These are phyloP conservation scores for Achatina immaculata DNA, from an alignment of 1,140 invertebrate species.

Conservation along the genomic window DNA sequence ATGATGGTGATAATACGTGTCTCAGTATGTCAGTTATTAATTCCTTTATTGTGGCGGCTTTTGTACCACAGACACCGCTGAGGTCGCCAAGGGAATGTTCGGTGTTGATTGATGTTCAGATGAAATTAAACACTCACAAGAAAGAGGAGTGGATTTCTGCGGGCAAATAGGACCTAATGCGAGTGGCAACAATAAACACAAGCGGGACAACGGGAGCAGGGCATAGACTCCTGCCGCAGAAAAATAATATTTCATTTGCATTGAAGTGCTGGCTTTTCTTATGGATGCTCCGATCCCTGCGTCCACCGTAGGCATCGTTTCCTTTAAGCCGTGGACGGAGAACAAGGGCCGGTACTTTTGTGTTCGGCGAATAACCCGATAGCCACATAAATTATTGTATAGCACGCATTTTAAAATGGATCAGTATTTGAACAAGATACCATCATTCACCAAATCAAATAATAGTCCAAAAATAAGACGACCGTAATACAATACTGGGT, in stretches of 20 bases:
- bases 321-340: no score
- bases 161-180: not conserved
- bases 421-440: not conserved
- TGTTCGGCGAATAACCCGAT: not conserved
- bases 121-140: conserved; percentile 7
- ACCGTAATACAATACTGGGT: not conserved
- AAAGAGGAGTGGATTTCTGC: not conserved
- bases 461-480: not conserved
- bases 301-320: no score
- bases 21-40: not conserved
- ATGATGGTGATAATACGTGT: not conserved
- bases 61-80: not conserved
- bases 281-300: no score
- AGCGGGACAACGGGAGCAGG: no score
- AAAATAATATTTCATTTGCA: conserved; percentile 19
- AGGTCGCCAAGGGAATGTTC: not conserved
- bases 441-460: not conserved
- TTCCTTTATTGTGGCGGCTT: not conserved
- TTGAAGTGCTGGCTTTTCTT: no score
- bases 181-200: conserved; percentile 5
- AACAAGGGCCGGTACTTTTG: no score
- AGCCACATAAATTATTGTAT: not conserved
- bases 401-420: not conserved
- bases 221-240: not conserved
- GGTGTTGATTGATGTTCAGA: not conserved